Evolutionary conservation across 2,113 vertebrate species (phyloP).

Genomic region (Ginglymostoma cirratum): DNA sequence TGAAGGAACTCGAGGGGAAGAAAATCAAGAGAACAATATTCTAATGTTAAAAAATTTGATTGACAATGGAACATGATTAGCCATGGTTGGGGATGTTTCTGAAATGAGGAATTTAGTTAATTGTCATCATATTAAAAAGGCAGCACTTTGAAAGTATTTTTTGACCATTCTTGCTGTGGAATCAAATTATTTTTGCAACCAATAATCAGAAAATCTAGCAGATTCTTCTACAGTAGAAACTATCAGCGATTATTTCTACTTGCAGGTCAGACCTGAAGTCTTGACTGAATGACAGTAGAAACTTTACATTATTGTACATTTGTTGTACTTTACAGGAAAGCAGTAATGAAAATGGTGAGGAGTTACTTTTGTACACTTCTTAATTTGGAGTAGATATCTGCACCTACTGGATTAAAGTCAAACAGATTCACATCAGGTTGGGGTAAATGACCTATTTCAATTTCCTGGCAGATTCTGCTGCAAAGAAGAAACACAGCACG

Average conservation of each 20-base stretch:
- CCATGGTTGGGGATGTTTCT: neutral
- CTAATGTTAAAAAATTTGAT: neutral
- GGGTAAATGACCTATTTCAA: neutral
- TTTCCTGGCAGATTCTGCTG: neutral
- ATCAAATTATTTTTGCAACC: neutral
- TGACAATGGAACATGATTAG: neutral
- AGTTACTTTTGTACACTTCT: neutral
- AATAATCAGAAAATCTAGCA: neutral
- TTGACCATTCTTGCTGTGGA: neutral
- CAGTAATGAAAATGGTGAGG: neutral
- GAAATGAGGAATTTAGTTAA: neutral
- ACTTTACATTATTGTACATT: neutral
- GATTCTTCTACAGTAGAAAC: neutral
- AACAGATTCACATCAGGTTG: neutral
- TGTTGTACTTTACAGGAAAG: neutral
- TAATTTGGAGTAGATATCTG: constrained; percentile 1
- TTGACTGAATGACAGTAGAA: neutral
- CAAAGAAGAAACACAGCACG: neutral
- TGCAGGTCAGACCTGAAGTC: neutral
- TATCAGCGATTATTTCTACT: neutral
- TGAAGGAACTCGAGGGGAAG: neutral
- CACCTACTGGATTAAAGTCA: neutral
- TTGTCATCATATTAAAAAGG: neutral
- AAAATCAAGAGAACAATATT: neutral
- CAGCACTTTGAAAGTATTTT: neutral